Conservation (phyloP, 2,888 invertebrate species). For the Ceramica pisi region DNA sequence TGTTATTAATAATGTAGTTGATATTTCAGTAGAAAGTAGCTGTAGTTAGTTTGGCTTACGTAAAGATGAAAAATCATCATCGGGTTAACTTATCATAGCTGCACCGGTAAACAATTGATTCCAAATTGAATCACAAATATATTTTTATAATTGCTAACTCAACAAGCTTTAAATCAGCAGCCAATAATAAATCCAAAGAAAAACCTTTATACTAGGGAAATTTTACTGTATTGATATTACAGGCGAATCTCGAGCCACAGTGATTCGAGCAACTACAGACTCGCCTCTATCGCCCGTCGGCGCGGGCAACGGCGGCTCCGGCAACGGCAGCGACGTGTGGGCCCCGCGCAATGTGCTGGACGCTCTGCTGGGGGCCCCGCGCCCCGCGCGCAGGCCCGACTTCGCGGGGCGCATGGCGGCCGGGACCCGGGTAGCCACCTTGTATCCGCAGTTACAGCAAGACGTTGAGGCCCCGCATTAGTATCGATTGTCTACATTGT, state of each 20-base stretch:
- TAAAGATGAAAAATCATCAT: background rate
- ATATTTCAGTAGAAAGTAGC: slow-evolving; percentile 5
- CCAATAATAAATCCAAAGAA: background rate
- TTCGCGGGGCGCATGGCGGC: slow-evolving; percentile 93
- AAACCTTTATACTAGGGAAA: background rate
- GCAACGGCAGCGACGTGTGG: slow-evolving; percentile 79
- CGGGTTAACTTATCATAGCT: background rate
- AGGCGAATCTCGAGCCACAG: slow-evolving; percentile 86
- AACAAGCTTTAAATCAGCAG: background rate
- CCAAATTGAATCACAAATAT: background rate
- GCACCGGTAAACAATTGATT: background rate
- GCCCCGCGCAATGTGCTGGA: slow-evolving; percentile 89
- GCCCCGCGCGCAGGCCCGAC: slow-evolving; percentile 90
- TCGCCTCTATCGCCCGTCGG: slow-evolving; percentile 96
- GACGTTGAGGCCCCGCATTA: slow-evolving; percentile 82
- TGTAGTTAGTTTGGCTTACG: slow-evolving; percentile 23
- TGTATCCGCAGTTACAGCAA: slow-evolving; percentile 93
- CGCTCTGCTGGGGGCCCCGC: slow-evolving; percentile 88
- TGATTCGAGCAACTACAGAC: slow-evolving; percentile 94
- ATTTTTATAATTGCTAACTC: background rate
- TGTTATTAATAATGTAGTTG: background rate
- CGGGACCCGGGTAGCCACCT: slow-evolving; percentile 92
- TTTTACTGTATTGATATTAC: slow-evolving; percentile 47
- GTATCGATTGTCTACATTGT: background rate
- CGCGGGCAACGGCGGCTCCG: slow-evolving; percentile 76